A percentile compares a stretch with the other conserved stretches of the same genome.
Conservation (phyloP, 2,888 invertebrate genomes). For the Lydus trimaculatus region DNA sequence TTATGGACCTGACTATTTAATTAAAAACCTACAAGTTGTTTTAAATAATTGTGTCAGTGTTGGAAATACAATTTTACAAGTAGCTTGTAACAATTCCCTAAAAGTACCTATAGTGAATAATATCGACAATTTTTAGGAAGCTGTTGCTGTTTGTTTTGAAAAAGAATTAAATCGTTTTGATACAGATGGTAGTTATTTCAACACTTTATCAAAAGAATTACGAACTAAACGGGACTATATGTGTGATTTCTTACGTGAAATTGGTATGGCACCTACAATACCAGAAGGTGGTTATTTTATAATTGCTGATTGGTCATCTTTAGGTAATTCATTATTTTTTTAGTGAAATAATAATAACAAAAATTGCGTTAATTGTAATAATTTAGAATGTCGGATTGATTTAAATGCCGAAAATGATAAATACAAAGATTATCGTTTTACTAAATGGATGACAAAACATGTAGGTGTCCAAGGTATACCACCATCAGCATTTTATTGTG, state of each 20-base stretch:
- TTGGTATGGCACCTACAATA: constrained; percentile 90
- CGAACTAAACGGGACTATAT: constrained; percentile 81
- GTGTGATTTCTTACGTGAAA: constrained; percentile 60
- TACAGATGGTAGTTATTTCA: constrained; percentile 81
- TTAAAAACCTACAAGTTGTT: constrained; percentile 75
- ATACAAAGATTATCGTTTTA: constrained; percentile 89
- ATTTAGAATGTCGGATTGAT: constrained; percentile 71
- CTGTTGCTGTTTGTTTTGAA: constrained; percentile 89
- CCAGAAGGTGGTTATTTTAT: constrained; percentile 99
- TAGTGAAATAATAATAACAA: background rate
- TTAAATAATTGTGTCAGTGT: constrained; percentile 89
- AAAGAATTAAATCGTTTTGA: constrained; percentile 75
- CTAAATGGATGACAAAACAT: constrained; percentile 94
- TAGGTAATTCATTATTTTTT: constrained; percentile 62
- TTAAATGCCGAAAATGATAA: constrained; percentile 74
- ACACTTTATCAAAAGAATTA: constrained; percentile 76
- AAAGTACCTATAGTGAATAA: too few species aligned
- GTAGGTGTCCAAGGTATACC: constrained; percentile 94
- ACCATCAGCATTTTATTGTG: constrained; percentile 90
- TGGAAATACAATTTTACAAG: constrained; percentile 80
- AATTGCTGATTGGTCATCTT: constrained; percentile 87
- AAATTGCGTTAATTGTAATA: background rate
- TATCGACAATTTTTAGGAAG: too few species aligned
- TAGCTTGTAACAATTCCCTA: too few species aligned
- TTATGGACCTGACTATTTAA: constrained; percentile 83